Evolutionary conservation across 2,888 invertebrate species (phyloP), one percentile per base, ranked within the genome.

Genomic region (Mayetiola destructor): DNA sequence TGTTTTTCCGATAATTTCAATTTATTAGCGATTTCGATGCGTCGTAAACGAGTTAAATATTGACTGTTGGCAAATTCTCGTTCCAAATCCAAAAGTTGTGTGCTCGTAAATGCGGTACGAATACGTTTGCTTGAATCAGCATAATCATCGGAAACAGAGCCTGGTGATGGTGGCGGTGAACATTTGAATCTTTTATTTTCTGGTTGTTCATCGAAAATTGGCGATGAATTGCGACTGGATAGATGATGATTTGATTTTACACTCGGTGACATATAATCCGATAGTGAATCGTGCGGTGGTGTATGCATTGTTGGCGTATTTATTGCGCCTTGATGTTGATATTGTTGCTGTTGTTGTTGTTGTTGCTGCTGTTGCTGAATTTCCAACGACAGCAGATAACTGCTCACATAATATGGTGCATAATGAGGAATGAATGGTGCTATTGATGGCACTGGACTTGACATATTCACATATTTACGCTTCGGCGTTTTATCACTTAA

Each of bases 21-120:
- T 62, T 86, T 82, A 29, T 89, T 91, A 3, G 95, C 94, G 57
- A 95, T 94, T 72, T 95, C 93, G 62, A 95, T 94, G 59, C 94
- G 77, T 56, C 94, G 77, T 62, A 94, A 71, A 40, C 94, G 77
- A 0, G 92, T 91, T 35, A 95, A 73, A 67, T 95, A 95, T 83
- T 91, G 92, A 68, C 92, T 94, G 63, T 83, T 73, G 0, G 88
- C 77, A 70, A 94, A 95, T 68, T 93, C 94, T 56, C 91, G 74
- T 70, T 94, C 93, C 58, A 95, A 72, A 66, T 92, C 87, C 57
- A 94, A 72, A 0, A 92, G 76, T 67, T 92, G 91, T 0, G 85
- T 88, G 62, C 91, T 91, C 3, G 92, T 93, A 69, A 94, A 95
- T 0, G 94, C 94, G 0, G 94, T 95, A 40, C 95, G 78, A 61